Evolutionary conservation across 2,797 vertebrate species (phyloP).

Genomic region (Erethizon dorsatum): DNA sequence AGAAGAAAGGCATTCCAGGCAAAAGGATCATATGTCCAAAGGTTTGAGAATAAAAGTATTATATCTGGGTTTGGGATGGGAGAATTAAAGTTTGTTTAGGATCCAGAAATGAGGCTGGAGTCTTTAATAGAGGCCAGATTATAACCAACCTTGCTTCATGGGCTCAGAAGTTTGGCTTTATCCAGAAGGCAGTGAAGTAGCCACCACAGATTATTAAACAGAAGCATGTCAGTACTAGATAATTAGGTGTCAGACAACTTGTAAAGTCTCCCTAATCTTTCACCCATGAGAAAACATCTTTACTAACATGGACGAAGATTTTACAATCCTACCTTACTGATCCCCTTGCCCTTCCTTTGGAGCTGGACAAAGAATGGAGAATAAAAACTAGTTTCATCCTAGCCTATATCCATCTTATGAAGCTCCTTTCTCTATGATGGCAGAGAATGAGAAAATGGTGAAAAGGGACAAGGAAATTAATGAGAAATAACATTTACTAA

Average conservation of each 20-base stretch:
- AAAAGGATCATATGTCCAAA: neutral
- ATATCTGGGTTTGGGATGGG: neutral
- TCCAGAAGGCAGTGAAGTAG: neutral
- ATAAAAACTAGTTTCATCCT: neutral
- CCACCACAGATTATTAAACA: slow-evolving; percentile 3
- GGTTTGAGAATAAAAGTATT: neutral
- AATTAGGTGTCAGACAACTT: neutral
- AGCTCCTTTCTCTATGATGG: neutral
- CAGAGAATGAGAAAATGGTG: neutral
- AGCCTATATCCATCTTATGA: neutral
- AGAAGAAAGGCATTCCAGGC: neutral
- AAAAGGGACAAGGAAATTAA: neutral
- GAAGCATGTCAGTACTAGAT: neutral
- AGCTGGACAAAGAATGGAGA: neutral
- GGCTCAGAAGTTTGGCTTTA: neutral
- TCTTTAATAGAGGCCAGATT: neutral
- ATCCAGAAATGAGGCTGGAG: neutral
- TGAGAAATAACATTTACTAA: neutral
- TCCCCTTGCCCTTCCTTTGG: neutral
- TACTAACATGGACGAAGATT: neutral
- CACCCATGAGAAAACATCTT: neutral
- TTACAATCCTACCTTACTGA: neutral
- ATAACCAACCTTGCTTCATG: neutral
- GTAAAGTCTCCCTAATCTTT: neutral
- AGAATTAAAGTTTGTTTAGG: neutral